Evolutionary conservation across 92 coral and sea anemone genomes (phyloP), one percentile per base, ranked within the genome.

Genomic region (Porites cylindrica): DNA sequence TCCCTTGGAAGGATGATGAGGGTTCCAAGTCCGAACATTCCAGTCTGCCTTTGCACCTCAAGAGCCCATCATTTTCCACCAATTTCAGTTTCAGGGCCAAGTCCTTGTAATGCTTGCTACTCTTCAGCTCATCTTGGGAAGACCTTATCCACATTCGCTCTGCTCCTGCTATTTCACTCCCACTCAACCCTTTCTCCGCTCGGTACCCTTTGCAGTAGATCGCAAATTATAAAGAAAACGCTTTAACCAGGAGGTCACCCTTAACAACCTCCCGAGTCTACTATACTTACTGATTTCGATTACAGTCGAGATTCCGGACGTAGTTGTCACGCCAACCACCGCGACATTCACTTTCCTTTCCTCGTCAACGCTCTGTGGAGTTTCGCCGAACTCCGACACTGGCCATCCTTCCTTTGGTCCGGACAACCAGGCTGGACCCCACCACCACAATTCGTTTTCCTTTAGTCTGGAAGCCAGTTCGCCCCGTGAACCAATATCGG

Each of bases 361-460:
- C 26, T 73, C 88, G 12, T 83, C 70, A 13, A 9, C 18, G 56
- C 59, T 73, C 64, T 84, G 70, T 84, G 75, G 88, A n/a, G 88
- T 84, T 84, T 84, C 70, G 70, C 47, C 1, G 56, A 84, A 7
- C 73, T 74, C 11, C 10, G 71, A 59, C 10, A 61, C 72, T 84
- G 88, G 88, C 82, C 88, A 84, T 51, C 62, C 80, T 13, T 84
- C 88, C 76, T 23, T 56, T 75, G 80, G 80, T 53, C 79, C 43
- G 14, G 80, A 73, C 88, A 86, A 79, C 80, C 85, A 79, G 3
- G 29, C 8, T 67, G 90, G 86, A 7, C 86, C 90, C 43, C 79
- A 11, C 90, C 86, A 86, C 84, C 90, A 78, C 85, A 86, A 32
- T 50, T 66, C 72, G n/a, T 77, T 78, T 76, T 67, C 78, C 66